These are phyloP conservation scores for Whitmania pigra DNA, from an alignment of 1,140 invertebrate genomes.

Conservation along the genomic window DNA sequence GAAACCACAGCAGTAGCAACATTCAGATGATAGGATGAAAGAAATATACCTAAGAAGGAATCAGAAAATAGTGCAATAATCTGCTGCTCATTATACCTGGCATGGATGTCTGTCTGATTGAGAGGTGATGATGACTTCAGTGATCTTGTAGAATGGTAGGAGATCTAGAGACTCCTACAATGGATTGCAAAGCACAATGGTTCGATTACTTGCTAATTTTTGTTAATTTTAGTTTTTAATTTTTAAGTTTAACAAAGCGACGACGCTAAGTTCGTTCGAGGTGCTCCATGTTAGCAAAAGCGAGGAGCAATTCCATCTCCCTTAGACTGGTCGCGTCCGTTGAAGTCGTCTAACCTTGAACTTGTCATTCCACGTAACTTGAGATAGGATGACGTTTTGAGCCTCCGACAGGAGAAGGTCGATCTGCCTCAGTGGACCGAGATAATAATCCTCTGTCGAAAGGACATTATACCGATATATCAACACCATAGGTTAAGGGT, in stretches of 20 bases:
- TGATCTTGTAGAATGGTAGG: not conserved
- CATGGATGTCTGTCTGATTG: not conserved
- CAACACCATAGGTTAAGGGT: too few relatives aligned
- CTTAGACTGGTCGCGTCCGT: too few relatives aligned
- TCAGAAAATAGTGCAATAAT: not conserved
- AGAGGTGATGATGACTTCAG: not conserved
- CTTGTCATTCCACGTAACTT: slow-evolving; percentile 13
- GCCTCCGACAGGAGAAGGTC: slow-evolving; percentile 9
- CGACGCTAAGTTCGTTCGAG: too few relatives aligned
- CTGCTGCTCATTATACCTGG: not conserved
- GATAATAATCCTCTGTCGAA: slow-evolving; percentile 16
- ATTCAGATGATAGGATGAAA: too few relatives aligned
- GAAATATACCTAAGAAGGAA: not conserved
- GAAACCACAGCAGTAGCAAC: too few relatives aligned
- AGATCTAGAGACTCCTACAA: not conserved
- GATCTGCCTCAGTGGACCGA: slow-evolving; percentile 18
- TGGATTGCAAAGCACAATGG: not conserved
- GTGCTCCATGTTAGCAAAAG: too few relatives aligned
- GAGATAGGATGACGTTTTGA: not conserved
- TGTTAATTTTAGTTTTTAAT: too few relatives aligned
- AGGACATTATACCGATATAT: too few relatives aligned
- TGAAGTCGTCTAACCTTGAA: slow-evolving; percentile 15
- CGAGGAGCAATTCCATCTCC: too few relatives aligned
- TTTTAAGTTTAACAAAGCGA: too few relatives aligned
- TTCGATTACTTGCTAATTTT: not conserved